These are phyloP conservation scores for Ficedula albicollis DNA, from an alignment of 2,797 vertebrate genomes.

Conservation along the genomic window DNA sequence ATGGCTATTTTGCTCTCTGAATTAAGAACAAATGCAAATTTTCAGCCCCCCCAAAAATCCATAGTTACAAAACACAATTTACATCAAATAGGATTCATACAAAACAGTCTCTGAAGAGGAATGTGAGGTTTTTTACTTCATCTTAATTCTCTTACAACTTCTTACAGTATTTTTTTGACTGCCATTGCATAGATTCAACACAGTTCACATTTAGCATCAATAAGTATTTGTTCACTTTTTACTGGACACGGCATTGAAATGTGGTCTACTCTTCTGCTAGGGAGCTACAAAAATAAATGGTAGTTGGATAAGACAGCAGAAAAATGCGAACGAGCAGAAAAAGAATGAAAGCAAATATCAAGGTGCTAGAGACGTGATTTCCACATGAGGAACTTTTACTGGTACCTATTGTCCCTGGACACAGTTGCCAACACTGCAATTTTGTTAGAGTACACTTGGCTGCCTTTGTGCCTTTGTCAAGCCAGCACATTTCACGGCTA, in stretches of 20 bases:
- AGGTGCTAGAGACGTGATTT: neutral
- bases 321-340: neutral
- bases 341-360: neutral
- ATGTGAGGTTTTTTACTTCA: neutral
- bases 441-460: neutral
- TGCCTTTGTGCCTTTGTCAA: constrained; percentile 5
- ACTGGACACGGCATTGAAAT: neutral
- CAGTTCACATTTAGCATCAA: neutral
- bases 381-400: neutral
- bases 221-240: neutral
- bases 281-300: neutral
- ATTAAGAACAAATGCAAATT: neutral
- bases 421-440: neutral
- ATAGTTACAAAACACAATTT: neutral
- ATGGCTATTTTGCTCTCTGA: neutral
- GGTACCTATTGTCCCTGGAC: neutral
- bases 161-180: neutral
- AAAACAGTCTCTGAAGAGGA: neutral
- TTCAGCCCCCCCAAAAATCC: neutral
- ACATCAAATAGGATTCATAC: neutral
- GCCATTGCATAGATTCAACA: neutral
- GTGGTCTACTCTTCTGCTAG: neutral
- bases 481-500: constrained; percentile 12
- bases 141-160: neutral
- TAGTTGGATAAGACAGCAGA: neutral